Evolutionary conservation across 2,888 invertebrate genomes (phyloP), one percentile per base, ranked within the genome.

Genomic region (Ommatoiulus sabulosus): DNA sequence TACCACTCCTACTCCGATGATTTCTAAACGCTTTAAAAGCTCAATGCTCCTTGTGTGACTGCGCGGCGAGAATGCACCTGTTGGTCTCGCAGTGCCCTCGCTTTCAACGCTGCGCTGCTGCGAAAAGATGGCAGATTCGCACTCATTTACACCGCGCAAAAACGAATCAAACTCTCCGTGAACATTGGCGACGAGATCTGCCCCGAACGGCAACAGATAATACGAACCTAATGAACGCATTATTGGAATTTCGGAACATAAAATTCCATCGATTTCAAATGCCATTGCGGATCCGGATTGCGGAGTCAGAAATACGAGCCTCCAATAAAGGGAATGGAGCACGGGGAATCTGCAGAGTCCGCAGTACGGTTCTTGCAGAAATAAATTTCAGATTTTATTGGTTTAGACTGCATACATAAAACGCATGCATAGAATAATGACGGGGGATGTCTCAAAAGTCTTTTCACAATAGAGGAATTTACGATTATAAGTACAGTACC

Each of bases 211-310:
- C 63, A 63, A 63, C 63, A 63, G 63, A 63, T 63, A 63, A 63
- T n/a, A 63, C 20, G n/a, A n/a, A 63, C 63, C 63, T 63, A 63
- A 63, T 63, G 63, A 63, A 63, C 63, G 63, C 63, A 3, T 63
- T 63, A 63, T 63, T 63, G 63, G 63, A 63, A 63, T 63, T 63
- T 63, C 63, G n/a, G n/a, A 63, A 12, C 63, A 63, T 63, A 63
- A 63, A 63, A 63, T 63, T 63, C 63, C 63, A 63, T 63, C 63
- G 63, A 63, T 63, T 63, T 63, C 63, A n/a, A 63, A 63, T 63
- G 3, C 63, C n/a, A n/a, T 63, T 20, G 63, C 4, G n/a, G n/a
- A n/a, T 6, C 20, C 7, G 52, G 15, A 15, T 52, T 52, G 15
- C 52, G 52, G 52, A 15, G 3, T 6, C n/a, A 2, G 63, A 20